A percentile compares a stretch with the other conserved stretches of the same genome.
Evolutionary conservation across 2,113 vertebrate genomes (phyloP).

Genomic region (Peromyscus polionotus): DNA sequence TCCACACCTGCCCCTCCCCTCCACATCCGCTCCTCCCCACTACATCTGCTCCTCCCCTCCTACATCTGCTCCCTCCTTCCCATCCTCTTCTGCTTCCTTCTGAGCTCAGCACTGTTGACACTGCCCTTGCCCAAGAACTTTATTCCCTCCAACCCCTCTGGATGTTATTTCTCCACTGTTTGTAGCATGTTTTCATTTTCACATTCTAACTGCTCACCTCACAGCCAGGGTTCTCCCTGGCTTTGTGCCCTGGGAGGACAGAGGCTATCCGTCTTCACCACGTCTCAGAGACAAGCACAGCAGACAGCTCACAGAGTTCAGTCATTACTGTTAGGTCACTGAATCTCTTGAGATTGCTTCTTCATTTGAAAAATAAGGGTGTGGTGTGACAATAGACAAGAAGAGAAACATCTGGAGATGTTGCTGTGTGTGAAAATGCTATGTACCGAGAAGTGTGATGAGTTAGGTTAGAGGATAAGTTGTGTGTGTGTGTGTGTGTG

Average conservation of each 20-base stretch:
- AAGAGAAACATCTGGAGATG: not conserved
- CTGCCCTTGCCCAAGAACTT: accelerated
- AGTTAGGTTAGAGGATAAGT: not conserved
- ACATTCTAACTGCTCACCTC: not conserved
- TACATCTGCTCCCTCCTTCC: not conserved
- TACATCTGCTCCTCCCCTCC: too few species aligned
- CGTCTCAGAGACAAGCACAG: not conserved
- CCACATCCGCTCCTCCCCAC: too few species aligned
- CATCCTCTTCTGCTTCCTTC: not conserved
- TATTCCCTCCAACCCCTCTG: not conserved
- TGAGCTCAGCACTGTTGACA: not conserved
- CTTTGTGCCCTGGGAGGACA: not conserved
- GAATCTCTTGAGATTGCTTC: not conserved
- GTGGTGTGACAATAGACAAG: not conserved
- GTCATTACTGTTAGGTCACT: not conserved
- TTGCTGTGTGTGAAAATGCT: not conserved
- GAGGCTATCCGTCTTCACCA: not conserved
- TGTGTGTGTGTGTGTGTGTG: not conserved
- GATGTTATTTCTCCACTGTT: not conserved
- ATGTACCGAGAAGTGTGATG: not conserved
- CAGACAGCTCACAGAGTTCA: not conserved
- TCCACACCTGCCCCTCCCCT: too few species aligned
- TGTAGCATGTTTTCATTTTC: not conserved
- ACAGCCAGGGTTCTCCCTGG: not conserved
- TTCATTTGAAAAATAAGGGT: not conserved